Evolutionary conservation across 2,888 invertebrate genomes (phyloP).

Genomic region (Adelognathus sp.): DNA sequence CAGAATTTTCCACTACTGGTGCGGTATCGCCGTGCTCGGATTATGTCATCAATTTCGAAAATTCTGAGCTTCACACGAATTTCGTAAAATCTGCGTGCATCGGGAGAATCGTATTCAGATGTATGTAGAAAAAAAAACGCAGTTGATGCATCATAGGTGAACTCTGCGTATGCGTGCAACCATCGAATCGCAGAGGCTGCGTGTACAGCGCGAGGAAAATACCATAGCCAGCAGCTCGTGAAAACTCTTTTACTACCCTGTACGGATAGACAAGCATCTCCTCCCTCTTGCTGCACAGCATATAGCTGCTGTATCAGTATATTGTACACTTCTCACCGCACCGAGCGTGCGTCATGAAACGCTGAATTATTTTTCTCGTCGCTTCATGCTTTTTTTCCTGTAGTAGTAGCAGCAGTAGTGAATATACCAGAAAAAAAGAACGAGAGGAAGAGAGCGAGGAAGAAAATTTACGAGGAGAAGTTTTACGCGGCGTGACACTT

Average conservation of each 20-base stretch:
- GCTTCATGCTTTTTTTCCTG: background rate
- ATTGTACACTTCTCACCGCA: constrained; percentile 39
- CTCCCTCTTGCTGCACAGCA: background rate
- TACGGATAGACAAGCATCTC: constrained; percentile 29
- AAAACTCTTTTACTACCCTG: constrained; percentile 53
- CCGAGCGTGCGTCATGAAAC: constrained; percentile 50
- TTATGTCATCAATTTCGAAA: constrained; percentile 15
- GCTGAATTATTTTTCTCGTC: constrained; percentile 55
- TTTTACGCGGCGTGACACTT: constrained; percentile 57
- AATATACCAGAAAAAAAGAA: background rate
- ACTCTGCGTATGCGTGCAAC: background rate
- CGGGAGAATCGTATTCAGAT: background rate
- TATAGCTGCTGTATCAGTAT: constrained; percentile 19
- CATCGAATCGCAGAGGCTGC: background rate
- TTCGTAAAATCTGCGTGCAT: background rate
- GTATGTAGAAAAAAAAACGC: background rate
- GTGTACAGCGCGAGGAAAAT: constrained; percentile 1
- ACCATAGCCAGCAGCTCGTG: constrained; percentile 40
- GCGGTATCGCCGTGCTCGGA: background rate
- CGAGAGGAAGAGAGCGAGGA: background rate
- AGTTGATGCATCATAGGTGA: constrained; percentile 7
- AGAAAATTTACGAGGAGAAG: constrained; percentile 58
- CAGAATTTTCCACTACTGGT: constrained; percentile 1
- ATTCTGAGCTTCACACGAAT: background rate
- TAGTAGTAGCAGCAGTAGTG: background rate